phyloP scores from a whole-genome alignment of 2,797 vertebrate species.

The Hydrocynus forskahlii region DNA sequence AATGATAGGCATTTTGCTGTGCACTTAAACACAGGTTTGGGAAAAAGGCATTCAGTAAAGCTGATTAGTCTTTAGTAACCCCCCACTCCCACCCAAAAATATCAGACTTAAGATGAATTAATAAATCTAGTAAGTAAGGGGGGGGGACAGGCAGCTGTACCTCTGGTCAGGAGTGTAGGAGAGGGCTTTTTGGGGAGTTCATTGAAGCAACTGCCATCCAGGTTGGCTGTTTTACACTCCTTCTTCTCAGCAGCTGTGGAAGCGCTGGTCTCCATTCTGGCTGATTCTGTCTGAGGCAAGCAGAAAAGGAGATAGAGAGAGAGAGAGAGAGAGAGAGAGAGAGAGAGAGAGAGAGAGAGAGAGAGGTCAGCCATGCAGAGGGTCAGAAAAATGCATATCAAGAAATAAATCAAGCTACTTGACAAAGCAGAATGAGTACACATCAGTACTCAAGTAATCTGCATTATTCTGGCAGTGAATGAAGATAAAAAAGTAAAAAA shows the following conservation, averaged over 20 bases:
- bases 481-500: not conserved
- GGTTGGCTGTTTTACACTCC: slow-evolving; percentile 77
- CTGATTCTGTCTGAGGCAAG: slow-evolving; percentile 19
- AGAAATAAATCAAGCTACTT: not conserved
- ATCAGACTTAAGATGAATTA: not conserved
- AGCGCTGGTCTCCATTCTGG: slow-evolving; percentile 83
- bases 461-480: not conserved
- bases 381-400: not conserved
- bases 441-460: not conserved
- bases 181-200: slow-evolving; percentile 84
- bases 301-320: slow-evolving; percentile 24
- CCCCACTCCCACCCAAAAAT: no score
- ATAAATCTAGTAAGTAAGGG: not conserved
- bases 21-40: not conserved
- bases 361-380: slow-evolving; percentile 11
- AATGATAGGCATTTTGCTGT: not conserved
- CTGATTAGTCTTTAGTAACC: no score
- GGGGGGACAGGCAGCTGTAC: slow-evolving; percentile 56
- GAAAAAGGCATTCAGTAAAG: no score
- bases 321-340: no score
- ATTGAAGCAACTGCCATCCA: slow-evolving; percentile 78
- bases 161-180: slow-evolving; percentile 73
- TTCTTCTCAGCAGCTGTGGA: slow-evolving; percentile 81
- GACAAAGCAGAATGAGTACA: not conserved
- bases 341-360: not conserved